Base-by-base conservation (phyloP, 1,140 invertebrate genomes). In the Drosophila nasuta region DNA sequence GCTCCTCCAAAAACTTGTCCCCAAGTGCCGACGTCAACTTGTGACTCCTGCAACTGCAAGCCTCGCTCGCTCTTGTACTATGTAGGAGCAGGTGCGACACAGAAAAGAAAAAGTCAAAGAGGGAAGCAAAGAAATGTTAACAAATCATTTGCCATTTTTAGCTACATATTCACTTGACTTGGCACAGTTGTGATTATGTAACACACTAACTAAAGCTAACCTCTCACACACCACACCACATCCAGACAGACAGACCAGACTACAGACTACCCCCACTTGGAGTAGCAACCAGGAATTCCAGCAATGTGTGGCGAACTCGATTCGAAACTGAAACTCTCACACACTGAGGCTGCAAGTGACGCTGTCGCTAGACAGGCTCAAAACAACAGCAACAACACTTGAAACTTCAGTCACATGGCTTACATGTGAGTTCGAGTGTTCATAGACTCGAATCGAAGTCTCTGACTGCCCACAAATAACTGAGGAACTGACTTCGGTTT, bases 71-170 rank as follows among this genome's bases (percentile, higher is more conserved):
- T 52, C 49, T 30, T 59, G 11, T 11, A 15, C 15, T 1, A n/a
- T 25, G 20, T 25, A 3, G 20, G 3, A 25, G 52, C 65, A 58
- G 35, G 60, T 75, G 60, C 45, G 49, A 52, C 67, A 68, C 17
- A 52, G 71, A 68, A 52, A 13, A 43, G 13, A 38, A 38, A 56
- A 56, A 56, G 20, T 25, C 52, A 82, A 41, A 41, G 38, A 76
- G 75, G 75, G 49, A 67, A 56, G 64, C 7, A 33, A 54, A 54
- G 63, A 77, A 79, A 51, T 65, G 75, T 68, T 63, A 66, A 75
- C 77, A 89, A 88, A 83, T 88, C 77, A 88, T 89, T 89, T 82
- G 71, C 86, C 85, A 85, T 89, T 81, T 88, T 89, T 89, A 81
- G 80, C 80, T 78, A 88, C 20, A 25, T 25, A 25, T 70, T 77